phyloP scores from a whole-genome alignment of 2,888 invertebrate species.

The Bugulina stolonifera region DNA sequence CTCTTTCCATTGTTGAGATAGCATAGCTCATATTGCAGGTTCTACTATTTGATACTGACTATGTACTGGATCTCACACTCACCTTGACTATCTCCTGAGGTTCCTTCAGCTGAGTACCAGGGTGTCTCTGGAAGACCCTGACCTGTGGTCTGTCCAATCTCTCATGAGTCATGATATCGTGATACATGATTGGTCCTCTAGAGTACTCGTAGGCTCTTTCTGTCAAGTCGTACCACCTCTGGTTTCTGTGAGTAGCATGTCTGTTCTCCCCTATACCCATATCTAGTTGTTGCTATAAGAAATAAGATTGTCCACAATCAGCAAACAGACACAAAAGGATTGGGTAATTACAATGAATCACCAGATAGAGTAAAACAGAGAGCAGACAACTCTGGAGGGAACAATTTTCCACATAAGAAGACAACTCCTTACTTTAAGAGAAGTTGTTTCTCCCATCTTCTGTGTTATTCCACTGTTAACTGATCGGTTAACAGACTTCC shows the following conservation, averaged over 20 bases:
- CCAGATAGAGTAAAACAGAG: no score
- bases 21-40: no score
- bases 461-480: conserved; percentile 49
- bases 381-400: no score
- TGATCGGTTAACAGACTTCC: conserved; percentile 45
- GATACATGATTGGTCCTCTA: conserved; percentile 46
- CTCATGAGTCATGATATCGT: conserved; percentile 45
- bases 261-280: conserved; percentile 47
- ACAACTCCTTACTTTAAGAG: conserved; percentile 42
- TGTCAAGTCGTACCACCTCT: conserved; percentile 51
- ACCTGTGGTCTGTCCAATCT: conserved; percentile 49
- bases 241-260: conserved; percentile 46
- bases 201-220: conserved; percentile 46
- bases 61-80: no score
- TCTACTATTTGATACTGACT: no score
- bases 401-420: no score
- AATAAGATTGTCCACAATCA: no score
- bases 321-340: no score
- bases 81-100: conserved; percentile 49
- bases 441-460: conserved; percentile 48
- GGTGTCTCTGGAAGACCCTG: conserved; percentile 49
- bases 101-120: conserved; percentile 52
- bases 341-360: no score
- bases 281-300: conserved; percentile 47
- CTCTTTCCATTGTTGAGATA: background rate